phyloP scores from a whole-genome alignment of 2,888 invertebrate species.

The Pachliopta kotzebuea region DNA sequence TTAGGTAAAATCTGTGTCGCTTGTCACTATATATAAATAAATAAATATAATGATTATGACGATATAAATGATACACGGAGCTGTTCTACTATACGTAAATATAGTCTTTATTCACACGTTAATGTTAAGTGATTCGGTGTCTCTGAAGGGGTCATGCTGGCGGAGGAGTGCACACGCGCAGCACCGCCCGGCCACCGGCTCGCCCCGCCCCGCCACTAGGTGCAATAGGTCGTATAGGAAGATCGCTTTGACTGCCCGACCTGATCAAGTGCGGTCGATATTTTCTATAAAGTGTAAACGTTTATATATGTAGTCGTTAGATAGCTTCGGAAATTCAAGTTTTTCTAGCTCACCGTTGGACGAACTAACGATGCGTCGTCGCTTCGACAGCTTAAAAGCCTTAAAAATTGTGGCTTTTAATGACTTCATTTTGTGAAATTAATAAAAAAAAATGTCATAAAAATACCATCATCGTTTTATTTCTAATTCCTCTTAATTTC shows the following conservation, averaged over 20 bases:
- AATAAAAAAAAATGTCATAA: constrained; percentile 73
- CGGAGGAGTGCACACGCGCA: too few species aligned
- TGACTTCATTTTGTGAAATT: constrained; percentile 78
- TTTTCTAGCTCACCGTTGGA: constrained; percentile 64
- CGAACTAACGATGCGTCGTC: constrained; percentile 54
- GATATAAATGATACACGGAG: constrained; percentile 64
- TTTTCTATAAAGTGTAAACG: constrained; percentile 73
- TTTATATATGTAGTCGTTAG: constrained; percentile 68
- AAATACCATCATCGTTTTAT: constrained; percentile 37
- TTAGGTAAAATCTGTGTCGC: constrained; percentile 70
- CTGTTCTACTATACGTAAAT: constrained; percentile 75
- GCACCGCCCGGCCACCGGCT: constrained; percentile 24
- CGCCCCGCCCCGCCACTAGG: constrained; percentile 37
- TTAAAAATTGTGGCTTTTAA: constrained; percentile 78
- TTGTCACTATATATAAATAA: constrained; percentile 55
- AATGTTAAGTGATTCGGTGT: constrained; percentile 64
- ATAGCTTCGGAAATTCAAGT: constrained; percentile 69
- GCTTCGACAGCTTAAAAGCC: constrained; percentile 80
- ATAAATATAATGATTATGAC: constrained; percentile 10
- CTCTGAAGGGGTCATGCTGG: constrained; percentile 45
- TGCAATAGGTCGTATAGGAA: constrained; percentile 60
- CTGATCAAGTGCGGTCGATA: constrained; percentile 65
- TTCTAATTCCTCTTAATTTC: not conserved
- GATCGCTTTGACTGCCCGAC: constrained; percentile 64
- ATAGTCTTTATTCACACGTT: constrained; percentile 74